Conservation (phyloP, 1,140 invertebrate genomes). For the Cherax destructor region DNA sequence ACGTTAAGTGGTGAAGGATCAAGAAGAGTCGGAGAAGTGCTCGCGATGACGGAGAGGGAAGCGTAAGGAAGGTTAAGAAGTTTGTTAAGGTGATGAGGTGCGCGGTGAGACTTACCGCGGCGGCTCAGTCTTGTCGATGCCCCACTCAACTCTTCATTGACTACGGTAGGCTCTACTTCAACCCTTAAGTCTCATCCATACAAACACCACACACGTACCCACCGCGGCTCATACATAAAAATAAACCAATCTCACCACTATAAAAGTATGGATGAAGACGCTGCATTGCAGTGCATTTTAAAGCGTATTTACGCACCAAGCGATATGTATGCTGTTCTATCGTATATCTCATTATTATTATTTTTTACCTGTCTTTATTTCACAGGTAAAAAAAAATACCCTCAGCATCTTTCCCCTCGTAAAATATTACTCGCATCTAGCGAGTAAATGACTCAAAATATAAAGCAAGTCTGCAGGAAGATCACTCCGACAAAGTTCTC, state of each 20-base stretch:
- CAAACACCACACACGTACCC: not conserved
- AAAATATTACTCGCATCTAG: not conserved
- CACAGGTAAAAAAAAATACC: not conserved
- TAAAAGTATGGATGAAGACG: not conserved
- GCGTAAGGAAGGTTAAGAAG: constrained; percentile 27
- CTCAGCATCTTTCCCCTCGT: not conserved
- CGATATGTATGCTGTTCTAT: not conserved
- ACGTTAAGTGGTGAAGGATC: constrained; percentile 2
- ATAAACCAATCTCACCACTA: not conserved
- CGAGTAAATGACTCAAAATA: not conserved
- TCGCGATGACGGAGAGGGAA: not conserved
- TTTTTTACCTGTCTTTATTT: not conserved
- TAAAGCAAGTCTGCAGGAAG: not conserved
- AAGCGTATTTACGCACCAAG: not conserved
- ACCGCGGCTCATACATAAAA: not conserved
- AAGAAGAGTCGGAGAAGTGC: not conserved
- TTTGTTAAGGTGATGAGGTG: constrained; percentile 12
- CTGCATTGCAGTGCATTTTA: not conserved
- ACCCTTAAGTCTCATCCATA: not conserved
- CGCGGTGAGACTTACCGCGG: constrained; percentile 15
- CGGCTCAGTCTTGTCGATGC: constrained; percentile 35
- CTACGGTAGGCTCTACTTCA: constrained; percentile 38
- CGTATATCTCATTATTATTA: not conserved
- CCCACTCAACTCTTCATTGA: constrained; percentile 23
- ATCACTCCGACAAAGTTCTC: not conserved